These are phyloP conservation scores for rat (Rattus norvegicus) DNA, from an alignment of 2,113 vertebrate species.

Conservation along the genomic window GRCr8 NC_086028.1:27382501-27383000, in stretches of 20 bases:
- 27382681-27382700: constrained; percentile 8
- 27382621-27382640: constrained; percentile 22
- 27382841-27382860: constrained; percentile 46
- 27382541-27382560: neutral
- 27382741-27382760: constrained; percentile 46
- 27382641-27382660: constrained; percentile 22
- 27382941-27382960: constrained; percentile 56
- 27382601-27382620: constrained; percentile 38
- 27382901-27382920: constrained; percentile 49
- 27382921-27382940: constrained; percentile 33
- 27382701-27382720: constrained; percentile 43
- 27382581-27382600: neutral
- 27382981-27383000: constrained; percentile 39
- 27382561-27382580: constrained; percentile 19
- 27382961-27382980: constrained; percentile 39
- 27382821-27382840: constrained; percentile 31
- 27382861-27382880: constrained; percentile 25
- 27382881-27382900: constrained; percentile 38
- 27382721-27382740: constrained; percentile 48
- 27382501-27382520: constrained; percentile 42
- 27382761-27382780: constrained; percentile 14
- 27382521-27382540: constrained; percentile 9
- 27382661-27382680: constrained; percentile 41
- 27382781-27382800: constrained; percentile 50
- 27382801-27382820: constrained; percentile 55